phyloP scores from a whole-genome alignment of 2,113 vertebrate genomes.

The Micronycteris hirsuta region DNA sequence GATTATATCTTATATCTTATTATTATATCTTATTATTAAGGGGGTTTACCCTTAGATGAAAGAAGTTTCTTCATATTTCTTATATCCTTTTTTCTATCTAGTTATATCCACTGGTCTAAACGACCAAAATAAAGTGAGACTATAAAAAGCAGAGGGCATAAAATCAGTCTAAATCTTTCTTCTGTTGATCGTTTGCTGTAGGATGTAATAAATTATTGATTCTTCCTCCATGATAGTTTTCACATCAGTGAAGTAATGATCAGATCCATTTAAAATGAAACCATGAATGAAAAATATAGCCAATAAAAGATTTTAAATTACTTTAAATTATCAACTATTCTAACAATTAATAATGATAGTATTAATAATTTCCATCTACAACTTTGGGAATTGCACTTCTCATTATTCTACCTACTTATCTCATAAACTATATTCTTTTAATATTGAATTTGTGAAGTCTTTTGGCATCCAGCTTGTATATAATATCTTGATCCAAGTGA shows the following conservation, averaged over 20 bases:
- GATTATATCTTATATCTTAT: neutral
- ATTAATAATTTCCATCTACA: constrained; percentile 5
- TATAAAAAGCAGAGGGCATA: neutral
- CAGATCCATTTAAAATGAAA: neutral
- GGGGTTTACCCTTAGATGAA: neutral
- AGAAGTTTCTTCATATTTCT: neutral
- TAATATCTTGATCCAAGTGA: neutral
- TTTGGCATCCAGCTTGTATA: neutral
- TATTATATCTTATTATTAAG: neutral
- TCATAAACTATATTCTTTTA: neutral
- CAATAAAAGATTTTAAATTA: neutral
- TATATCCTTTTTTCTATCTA: neutral
- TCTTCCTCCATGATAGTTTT: neutral
- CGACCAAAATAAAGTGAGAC: neutral
- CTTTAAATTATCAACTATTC: neutral
- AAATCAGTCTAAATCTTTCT: neutral
- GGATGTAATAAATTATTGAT: neutral
- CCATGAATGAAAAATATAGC: neutral
- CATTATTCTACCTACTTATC: neutral
- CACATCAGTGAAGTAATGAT: neutral
- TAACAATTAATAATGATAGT: neutral
- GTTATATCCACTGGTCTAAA: neutral
- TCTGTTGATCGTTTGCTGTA: neutral
- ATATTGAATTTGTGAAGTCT: neutral
- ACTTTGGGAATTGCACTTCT: neutral